These are phyloP conservation scores for Zaprionus inermis DNA, from an alignment of 1,140 invertebrate species.

Conservation along the genomic window DNA sequence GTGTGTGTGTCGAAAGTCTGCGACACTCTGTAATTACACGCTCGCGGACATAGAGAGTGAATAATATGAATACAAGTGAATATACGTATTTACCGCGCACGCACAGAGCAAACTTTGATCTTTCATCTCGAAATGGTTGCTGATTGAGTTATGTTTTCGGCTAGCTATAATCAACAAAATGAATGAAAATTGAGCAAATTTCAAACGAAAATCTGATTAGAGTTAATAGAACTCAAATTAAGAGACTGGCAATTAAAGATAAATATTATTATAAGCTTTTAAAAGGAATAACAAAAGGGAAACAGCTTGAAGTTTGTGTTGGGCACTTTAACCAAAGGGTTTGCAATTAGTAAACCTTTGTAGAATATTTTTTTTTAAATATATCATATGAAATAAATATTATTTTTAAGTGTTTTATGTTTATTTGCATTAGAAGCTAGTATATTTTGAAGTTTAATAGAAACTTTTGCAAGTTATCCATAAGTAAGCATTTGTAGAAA, in stretches of 20 bases:
- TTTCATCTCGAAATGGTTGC: constrained; percentile 14
- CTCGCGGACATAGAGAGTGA: constrained; percentile 20
- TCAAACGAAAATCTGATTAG: not conserved
- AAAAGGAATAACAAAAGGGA: too few species aligned
- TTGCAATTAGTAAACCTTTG: too few species aligned
- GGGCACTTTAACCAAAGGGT: too few species aligned
- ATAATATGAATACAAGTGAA: not conserved
- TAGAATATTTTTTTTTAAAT: too few species aligned
- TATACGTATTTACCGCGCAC: constrained; percentile 8
- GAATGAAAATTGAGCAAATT: not conserved
- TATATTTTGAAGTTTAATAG: too few species aligned
- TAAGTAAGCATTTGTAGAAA: too few species aligned
- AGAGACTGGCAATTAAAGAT: not conserved
- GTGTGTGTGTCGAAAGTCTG: not conserved
- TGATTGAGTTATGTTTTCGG: constrained; percentile 29
- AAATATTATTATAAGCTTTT: not conserved
- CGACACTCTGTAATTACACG: constrained; percentile 45
- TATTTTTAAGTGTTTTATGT: too few species aligned
- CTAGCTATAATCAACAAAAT: not conserved
- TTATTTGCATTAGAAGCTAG: too few species aligned
- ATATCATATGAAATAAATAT: too few species aligned
- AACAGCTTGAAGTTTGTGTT: too few species aligned
- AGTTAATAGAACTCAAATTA: not conserved
- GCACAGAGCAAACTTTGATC: constrained; percentile 48
- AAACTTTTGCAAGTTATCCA: too few species aligned